A percentile compares a stretch with the other conserved stretches of the same genome.
phyloP scores from a whole-genome alignment of 2,113 vertebrate species.

The Nerophis ophidion region DNA sequence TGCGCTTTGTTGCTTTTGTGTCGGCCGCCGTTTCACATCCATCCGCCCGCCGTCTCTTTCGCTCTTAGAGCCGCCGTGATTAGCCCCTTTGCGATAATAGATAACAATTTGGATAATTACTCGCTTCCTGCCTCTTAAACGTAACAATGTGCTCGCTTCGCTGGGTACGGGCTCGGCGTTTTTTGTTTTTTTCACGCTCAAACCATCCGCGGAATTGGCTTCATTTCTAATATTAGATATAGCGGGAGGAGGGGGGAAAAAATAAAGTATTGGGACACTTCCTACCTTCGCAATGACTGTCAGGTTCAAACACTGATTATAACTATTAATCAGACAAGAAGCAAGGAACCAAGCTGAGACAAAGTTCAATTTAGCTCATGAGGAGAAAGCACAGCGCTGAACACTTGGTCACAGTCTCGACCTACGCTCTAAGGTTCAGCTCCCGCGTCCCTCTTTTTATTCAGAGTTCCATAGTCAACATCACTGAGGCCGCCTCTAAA shows the following conservation, averaged over 20 bases:
- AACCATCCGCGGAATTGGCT: background rate
- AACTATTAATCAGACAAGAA: too few relatives aligned
- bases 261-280: background rate
- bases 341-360: too few relatives aligned
- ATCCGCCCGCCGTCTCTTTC: slow-evolving; percentile 14
- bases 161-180: background rate
- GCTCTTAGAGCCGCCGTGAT: slow-evolving; percentile 16
- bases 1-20: slow-evolving; percentile 34
- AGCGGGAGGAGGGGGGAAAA: background rate
- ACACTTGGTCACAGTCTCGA: too few relatives aligned
- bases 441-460: too few relatives aligned
- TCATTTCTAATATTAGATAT: background rate
- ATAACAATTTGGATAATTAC: slow-evolving; percentile 5
- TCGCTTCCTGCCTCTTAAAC: slow-evolving; percentile 3
- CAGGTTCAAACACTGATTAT: too few relatives aligned
- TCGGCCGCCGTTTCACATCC: slow-evolving; percentile 17
- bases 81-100: slow-evolving; percentile 2
- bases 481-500: too few relatives aligned
- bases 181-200: background rate
- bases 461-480: too few relatives aligned
- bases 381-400: too few relatives aligned
- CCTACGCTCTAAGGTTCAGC: too few relatives aligned
- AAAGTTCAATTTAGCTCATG: too few relatives aligned
- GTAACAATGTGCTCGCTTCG: background rate
- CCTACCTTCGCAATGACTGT: background rate